Evolutionary conservation across 2,797 vertebrate species (phyloP).

Genomic region (Lacerta viridis): DNA sequence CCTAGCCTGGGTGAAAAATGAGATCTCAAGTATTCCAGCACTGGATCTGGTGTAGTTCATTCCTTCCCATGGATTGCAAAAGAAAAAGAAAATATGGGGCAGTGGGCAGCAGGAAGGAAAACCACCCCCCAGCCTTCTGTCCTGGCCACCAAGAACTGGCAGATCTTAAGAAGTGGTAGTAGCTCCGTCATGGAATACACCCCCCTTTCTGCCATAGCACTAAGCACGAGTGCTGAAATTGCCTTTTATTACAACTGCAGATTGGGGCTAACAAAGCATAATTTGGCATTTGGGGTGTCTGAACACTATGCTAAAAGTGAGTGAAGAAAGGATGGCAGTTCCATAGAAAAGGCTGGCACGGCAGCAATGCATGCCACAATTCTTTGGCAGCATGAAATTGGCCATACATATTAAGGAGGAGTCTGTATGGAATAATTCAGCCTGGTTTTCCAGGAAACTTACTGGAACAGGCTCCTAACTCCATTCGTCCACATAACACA

Average conservation of each 20-base stretch:
- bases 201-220: not conserved
- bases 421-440: conserved; percentile 60
- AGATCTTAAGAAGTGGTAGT: not conserved
- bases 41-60: not conserved
- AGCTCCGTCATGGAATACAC: not conserved
- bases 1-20: not conserved
- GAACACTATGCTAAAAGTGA: not conserved
- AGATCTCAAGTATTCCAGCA: not conserved
- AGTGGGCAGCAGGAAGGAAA: no score
- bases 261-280: not conserved
- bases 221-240: not conserved
- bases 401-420: conserved; percentile 64
- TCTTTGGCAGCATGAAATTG: conserved; percentile 55
- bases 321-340: not conserved
- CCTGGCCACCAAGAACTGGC: not conserved
- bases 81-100: no score
- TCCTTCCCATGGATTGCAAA: not conserved
- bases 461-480: conserved; percentile 67
- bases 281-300: not conserved
- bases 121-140: no score
- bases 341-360: not conserved
- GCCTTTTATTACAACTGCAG: not conserved
- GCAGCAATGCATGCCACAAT: conserved; percentile 52
- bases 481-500: conserved; percentile 56
- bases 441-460: conserved; percentile 74